Percentiles rank a stretch among this genome's conserved stretches.
phyloP scores from a whole-genome alignment of 1,140 invertebrate species.

The Leptinotarsa undecemlineata region DNA sequence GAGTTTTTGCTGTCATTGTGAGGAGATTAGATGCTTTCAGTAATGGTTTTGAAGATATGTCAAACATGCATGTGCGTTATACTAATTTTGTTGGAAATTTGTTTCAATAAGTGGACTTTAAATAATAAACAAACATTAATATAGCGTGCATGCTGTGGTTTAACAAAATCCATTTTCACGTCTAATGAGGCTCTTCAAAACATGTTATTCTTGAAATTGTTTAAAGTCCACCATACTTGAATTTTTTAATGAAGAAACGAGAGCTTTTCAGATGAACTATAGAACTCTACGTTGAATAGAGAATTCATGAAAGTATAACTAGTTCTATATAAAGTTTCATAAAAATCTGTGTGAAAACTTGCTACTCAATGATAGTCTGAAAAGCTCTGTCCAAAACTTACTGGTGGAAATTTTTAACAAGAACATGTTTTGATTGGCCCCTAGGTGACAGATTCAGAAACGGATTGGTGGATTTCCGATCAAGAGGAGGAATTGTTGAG shows the following conservation, averaged over 20 bases:
- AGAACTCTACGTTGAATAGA: too few relatives aligned
- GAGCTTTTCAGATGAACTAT: too few relatives aligned
- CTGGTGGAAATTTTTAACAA: constrained; percentile 42
- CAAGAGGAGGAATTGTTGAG: constrained; percentile 81
- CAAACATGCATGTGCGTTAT: constrained; percentile 32
- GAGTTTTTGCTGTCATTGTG: too few relatives aligned
- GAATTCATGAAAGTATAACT: too few relatives aligned
- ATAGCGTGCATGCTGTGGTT: constrained; percentile 25
- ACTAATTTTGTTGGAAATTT: constrained; percentile 22
- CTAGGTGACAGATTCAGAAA: constrained; percentile 66
- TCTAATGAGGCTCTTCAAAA: constrained; percentile 40
- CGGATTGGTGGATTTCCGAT: constrained; percentile 77
- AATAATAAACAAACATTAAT: constrained; percentile 39
- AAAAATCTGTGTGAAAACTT: background rate
- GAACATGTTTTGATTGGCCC: constrained; percentile 55
- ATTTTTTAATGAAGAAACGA: too few relatives aligned
- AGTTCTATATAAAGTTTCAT: too few relatives aligned
- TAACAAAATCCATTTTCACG: constrained; percentile 19
- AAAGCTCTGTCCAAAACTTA: constrained; percentile 1
- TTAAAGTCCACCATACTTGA: constrained; percentile 49
- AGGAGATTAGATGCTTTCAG: too few relatives aligned
- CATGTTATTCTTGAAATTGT: constrained; percentile 44
- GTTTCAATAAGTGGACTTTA: constrained; percentile 49
- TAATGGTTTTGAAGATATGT: background rate
- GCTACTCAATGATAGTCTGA: background rate